Evolutionary conservation across 1,140 invertebrate species (phyloP).

Genomic region (Penaeus indicus): DNA sequence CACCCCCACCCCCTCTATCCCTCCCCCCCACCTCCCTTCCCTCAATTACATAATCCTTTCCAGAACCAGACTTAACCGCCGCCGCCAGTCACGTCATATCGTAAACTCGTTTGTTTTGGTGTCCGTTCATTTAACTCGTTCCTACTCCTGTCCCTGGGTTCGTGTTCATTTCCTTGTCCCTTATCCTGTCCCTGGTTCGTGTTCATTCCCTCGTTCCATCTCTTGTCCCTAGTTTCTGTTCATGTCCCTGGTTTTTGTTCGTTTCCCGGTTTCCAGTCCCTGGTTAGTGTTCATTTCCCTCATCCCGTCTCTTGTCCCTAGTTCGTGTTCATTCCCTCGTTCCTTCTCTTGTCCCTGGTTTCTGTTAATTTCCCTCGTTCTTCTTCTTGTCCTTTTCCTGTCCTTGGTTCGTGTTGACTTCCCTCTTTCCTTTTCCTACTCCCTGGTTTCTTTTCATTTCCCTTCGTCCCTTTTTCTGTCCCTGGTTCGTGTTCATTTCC

Average conservation of each 20-base stretch:
- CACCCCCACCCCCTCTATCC: neutral
- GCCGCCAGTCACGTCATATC: neutral
- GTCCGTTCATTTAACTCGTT: neutral
- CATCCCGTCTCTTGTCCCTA: too few species aligned
- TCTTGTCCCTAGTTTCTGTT: constrained; percentile 66
- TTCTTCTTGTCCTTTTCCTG: neutral
- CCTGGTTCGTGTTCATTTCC: neutral
- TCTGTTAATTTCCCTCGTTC: constrained; percentile 62
- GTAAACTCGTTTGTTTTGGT: too few species aligned
- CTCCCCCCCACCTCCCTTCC: neutral
- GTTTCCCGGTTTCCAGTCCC: neutral
- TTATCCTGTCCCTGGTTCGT: too few species aligned
- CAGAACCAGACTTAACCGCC: neutral
- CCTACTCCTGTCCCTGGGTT: constrained; percentile 37
- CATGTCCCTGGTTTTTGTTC: neutral
- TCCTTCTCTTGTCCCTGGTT: constrained; percentile 34
- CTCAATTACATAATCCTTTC: neutral
- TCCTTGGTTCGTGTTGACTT: neutral
- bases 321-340: neutral
- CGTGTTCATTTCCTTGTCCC: constrained; percentile 63
- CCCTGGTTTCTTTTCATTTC: constrained; percentile 66
- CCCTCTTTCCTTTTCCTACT: neutral
- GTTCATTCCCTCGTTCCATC: neutral
- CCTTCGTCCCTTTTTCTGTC: neutral
- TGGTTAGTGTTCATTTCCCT: constrained; percentile 66